phyloP scores from a whole-genome alignment of 2,888 invertebrate species.

The Ganaspis brasiliensis region DNA sequence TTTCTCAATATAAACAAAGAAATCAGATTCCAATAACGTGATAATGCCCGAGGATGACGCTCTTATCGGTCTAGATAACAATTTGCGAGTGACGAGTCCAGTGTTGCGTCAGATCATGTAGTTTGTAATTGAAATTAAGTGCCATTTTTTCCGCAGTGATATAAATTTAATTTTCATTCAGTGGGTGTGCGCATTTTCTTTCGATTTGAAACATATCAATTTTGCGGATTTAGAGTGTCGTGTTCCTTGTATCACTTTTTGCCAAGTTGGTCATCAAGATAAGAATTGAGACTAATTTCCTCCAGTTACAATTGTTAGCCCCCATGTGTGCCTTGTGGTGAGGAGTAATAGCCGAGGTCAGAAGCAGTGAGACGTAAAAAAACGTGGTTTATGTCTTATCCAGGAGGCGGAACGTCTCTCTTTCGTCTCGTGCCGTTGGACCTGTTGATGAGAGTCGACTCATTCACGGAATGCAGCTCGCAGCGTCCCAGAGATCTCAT shows the following conservation, averaged over 20 bases:
- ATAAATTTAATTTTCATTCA: no score
- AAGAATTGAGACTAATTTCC: no score
- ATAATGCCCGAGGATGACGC: slow-evolving; percentile 11
- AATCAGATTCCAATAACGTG: background rate
- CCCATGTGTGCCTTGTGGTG: no score
- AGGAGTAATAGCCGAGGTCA: background rate
- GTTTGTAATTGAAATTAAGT: no score
- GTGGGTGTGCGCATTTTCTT: no score
- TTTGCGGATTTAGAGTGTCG: no score
- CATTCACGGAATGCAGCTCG: slow-evolving; percentile 73
- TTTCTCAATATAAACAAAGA: slow-evolving; percentile 13
- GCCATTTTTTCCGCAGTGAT: no score
- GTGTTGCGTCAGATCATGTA: background rate
- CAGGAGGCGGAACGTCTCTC: background rate
- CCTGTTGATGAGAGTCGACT: slow-evolving; percentile 41
- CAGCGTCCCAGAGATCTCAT: slow-evolving; percentile 80
- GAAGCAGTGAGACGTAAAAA: slow-evolving; percentile 35
- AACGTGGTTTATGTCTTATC: slow-evolving; percentile 2
- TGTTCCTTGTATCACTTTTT: no score
- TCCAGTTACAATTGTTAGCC: no score
- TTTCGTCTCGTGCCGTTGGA: slow-evolving; percentile 43
- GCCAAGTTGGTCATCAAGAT: no score
- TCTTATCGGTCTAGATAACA: background rate
- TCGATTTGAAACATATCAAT: no score
- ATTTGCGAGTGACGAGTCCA: slow-evolving; percentile 9